These are phyloP conservation scores for Presbytis comata DNA, from an alignment of 2,797 vertebrate species.

Conservation along the genomic window DNA sequence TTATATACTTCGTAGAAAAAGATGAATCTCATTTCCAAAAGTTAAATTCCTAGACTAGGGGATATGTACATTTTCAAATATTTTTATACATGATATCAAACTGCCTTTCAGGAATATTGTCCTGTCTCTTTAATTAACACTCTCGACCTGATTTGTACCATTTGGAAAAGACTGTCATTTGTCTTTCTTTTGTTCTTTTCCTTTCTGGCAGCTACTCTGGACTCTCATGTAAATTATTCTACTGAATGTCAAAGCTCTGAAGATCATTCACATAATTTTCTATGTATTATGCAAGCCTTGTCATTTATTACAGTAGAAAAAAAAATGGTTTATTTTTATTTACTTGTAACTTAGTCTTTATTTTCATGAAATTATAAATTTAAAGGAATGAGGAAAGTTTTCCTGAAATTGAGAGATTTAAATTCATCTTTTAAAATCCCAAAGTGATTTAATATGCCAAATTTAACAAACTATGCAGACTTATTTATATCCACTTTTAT, in stretches of 20 bases:
- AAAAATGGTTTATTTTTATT: slow-evolving; percentile 33
- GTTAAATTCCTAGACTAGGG: background rate
- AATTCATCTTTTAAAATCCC: background rate
- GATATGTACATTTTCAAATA: background rate
- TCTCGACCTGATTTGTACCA: background rate
- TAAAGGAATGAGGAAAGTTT: background rate
- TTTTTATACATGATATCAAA: background rate
- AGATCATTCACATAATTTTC: background rate
- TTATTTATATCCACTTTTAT: slow-evolving; percentile 20
- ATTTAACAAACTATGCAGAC: slow-evolving; percentile 32
- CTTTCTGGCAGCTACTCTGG: background rate
- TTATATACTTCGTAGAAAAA: background rate
- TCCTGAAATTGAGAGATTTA: background rate
- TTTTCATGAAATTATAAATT: background rate
- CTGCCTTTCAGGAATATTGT: background rate
- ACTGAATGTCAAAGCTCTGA: background rate
- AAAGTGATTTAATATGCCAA: slow-evolving; percentile 21
- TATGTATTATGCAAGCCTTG: background rate
- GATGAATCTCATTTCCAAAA: background rate
- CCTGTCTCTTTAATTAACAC: background rate
- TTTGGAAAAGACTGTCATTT: background rate
- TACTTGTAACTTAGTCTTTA: background rate
- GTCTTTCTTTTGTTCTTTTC: background rate
- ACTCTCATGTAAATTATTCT: background rate
- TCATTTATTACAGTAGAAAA: background rate